Evolutionary conservation across 2,888 invertebrate species (phyloP).

Genomic region (Zeuzera pyrina): DNA sequence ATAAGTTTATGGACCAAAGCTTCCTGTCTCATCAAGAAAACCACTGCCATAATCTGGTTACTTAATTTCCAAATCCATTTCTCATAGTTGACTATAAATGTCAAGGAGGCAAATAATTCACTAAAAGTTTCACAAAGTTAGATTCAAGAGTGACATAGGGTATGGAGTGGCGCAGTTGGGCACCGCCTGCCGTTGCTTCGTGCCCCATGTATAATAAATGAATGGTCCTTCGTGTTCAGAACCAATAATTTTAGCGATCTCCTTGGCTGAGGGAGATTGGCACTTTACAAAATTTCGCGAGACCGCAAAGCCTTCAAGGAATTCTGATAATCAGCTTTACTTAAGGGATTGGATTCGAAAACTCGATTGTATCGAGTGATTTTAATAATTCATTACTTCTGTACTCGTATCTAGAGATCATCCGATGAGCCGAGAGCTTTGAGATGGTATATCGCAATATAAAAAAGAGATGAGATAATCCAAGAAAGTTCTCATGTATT

Average conservation of each 20-base stretch:
- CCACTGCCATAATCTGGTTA: conserved; percentile 49
- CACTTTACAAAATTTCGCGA: conserved; percentile 58
- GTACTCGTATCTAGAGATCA: conserved; percentile 9
- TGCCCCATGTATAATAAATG: conserved; percentile 48
- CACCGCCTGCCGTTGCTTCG: conserved; percentile 10
- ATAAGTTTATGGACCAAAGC: conserved; percentile 48
- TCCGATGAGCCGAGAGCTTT: too few relatives aligned
- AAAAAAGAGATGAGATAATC: not conserved
- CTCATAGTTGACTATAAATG: conserved; percentile 52
- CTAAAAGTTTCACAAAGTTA: conserved; percentile 38
- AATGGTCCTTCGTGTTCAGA: conserved; percentile 41
- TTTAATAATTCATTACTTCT: conserved; percentile 67
- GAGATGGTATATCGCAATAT: too few relatives aligned
- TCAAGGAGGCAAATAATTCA: conserved; percentile 47
- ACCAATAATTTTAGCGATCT: conserved; percentile 48
- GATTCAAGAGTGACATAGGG: conserved; percentile 24
- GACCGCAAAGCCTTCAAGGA: conserved; percentile 42
- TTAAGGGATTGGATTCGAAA: conserved; percentile 68
- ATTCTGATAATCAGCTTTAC: conserved; percentile 68
- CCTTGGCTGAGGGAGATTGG: conserved; percentile 50
- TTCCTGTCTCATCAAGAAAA: conserved; percentile 52
- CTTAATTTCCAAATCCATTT: conserved; percentile 61
- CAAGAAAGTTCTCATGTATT: not conserved
- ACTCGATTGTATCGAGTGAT: conserved; percentile 64
- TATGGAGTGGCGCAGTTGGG: conserved; percentile 13